Percentiles rank a stretch among this genome's conserved stretches.
phyloP scores from a whole-genome alignment of 2,797 vertebrate species.

The Gorsachius magnificus region DNA sequence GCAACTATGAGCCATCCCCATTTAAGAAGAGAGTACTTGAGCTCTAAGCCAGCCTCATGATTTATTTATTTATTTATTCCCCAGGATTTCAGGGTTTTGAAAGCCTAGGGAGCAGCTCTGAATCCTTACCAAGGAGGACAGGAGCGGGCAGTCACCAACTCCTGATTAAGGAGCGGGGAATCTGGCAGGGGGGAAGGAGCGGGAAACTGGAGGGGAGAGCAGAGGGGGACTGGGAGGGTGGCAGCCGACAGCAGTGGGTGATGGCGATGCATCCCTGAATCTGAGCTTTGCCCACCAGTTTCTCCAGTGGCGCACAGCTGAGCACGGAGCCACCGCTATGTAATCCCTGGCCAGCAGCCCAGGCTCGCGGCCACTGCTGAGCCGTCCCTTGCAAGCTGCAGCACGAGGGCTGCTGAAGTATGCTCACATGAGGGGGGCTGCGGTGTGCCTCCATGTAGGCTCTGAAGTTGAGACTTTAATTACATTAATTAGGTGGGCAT shows the following conservation, averaged over 20 bases:
- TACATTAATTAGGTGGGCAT: constrained; percentile 61
- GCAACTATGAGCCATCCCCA: neutral
- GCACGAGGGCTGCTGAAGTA: neutral
- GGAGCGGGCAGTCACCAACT: neutral
- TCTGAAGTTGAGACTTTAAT: constrained; percentile 52
- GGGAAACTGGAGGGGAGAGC: neutral
- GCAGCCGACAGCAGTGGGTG: neutral
- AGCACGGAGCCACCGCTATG: neutral
- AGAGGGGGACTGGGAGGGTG: neutral
- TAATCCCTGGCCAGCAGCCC: neutral
- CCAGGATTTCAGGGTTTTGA: neutral
- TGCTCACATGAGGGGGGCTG: accelerated
- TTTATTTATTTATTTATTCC: too few relatives aligned
- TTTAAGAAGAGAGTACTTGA: neutral
- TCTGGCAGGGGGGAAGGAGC: neutral
- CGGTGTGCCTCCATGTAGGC: neutral
- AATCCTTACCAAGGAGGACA: neutral
- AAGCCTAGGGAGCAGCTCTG: neutral
- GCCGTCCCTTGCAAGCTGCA: neutral
- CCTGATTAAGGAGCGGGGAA: neutral
- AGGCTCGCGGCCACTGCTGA: neutral
- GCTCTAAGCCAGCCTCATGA: neutral
- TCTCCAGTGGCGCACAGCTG: neutral
- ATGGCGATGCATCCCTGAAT: accelerated
- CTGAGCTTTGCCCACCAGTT: accelerated